Base-by-base conservation (phyloP, 2,888 invertebrate genomes). In the Tuta absoluta region DNA sequence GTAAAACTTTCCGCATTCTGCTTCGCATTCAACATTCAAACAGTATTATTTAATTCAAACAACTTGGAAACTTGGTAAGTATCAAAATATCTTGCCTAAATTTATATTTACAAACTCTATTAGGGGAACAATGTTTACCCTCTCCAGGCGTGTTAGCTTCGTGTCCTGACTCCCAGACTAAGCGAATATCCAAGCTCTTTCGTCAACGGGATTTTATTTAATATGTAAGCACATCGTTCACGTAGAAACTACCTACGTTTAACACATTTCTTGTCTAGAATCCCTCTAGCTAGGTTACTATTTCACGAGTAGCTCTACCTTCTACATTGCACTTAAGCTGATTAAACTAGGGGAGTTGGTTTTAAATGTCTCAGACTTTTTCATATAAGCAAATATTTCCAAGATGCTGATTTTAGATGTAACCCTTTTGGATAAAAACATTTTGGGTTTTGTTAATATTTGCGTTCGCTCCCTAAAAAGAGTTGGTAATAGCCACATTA, bases 291-390 rank as follows among this genome's bases (percentile, higher is more conserved):
- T 56, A 56, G 56, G 33, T 33, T 33, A 28, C 56, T 56, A 56
- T 56, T 33, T 33, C 33, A 33, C 28, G 56, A 56, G 28, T 23
- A 53, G 19, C 17, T 56, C 56, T 33, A 56, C n/a, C 28, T 24
- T 24, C 28, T 28, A 33, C 56, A 17, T 8, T 56, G 56, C 56
- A 56, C 56, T 56, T 56, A 56, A 33, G 33, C 24, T 56, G 56
- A 56, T 56, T 33, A 56, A 56, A 56, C 56, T 62, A 41, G 23
- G 38, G 61, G 62, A 51, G 63, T 65, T 65, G 61, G 62, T 62
- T 62, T 65, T 56, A 65, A 63, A 65, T 28, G 56, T 24, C 56
- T 33, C 33, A 17, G 12, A 56, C 56, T 56, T n/a, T 33, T 56
- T 56, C 28, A 33, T 33, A 53, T 53, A 21, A 21, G 19, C 10